Evolutionary conservation across 2,888 invertebrate species (phyloP).

Genomic region (Rutpela maculata): DNA sequence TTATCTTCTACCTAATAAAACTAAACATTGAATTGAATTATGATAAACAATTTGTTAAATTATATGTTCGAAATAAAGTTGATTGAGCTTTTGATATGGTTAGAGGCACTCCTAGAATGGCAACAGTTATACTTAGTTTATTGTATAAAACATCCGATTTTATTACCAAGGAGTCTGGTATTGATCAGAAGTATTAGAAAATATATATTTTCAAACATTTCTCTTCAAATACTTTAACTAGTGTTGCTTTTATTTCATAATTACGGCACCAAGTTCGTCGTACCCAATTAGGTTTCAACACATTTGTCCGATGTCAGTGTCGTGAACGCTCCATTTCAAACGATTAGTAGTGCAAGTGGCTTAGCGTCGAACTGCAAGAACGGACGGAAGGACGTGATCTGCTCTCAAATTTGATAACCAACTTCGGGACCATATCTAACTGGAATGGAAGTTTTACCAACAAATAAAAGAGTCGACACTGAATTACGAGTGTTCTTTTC

Average conservation of each 20-base stretch:
- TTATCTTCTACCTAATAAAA: too few species aligned
- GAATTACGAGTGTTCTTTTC: neutral
- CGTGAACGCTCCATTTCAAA: neutral
- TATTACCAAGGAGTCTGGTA: too few species aligned
- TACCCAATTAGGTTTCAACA: neutral
- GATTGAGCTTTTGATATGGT: too few species aligned
- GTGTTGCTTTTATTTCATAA: neutral
- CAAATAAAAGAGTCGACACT: neutral
- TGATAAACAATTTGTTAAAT: too few species aligned
- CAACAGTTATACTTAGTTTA: too few species aligned
- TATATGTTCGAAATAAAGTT: too few species aligned
- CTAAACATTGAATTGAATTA: too few species aligned
- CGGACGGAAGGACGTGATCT: slow-evolving; percentile 11
- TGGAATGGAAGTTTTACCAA: slow-evolving; percentile 1
- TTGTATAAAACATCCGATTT: too few species aligned
- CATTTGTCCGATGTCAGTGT: neutral
- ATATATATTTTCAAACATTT: too few species aligned
- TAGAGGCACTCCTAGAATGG: too few species aligned
- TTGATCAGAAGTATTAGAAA: too few species aligned
- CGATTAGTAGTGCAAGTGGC: slow-evolving; percentile 30
- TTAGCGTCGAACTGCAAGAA: slow-evolving; percentile 20
- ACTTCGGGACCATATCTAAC: slow-evolving; percentile 17
- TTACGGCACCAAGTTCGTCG: neutral
- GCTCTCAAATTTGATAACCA: slow-evolving; percentile 30
- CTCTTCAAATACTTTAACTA: neutral